phyloP scores from a whole-genome alignment of 2,888 invertebrate species.

The Apamea anceps region DNA sequence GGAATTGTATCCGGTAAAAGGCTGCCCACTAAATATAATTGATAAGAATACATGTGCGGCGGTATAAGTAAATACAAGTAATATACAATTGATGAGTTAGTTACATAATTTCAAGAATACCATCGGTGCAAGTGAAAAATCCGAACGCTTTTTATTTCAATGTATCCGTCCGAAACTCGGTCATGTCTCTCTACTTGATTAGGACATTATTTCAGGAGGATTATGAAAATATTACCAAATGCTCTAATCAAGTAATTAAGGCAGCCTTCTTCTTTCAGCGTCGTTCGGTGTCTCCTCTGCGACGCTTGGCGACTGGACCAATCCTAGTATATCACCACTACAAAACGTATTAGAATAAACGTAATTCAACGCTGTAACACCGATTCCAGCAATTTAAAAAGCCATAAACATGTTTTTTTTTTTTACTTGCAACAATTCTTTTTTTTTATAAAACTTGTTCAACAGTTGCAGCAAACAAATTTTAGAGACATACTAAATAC shows the following conservation, averaged over 20 bases:
- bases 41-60: constrained; percentile 24
- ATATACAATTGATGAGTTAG: constrained; percentile 1
- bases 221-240: constrained; percentile 9
- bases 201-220: neutral
- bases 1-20: constrained; percentile 20
- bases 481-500: neutral
- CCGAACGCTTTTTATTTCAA: neutral
- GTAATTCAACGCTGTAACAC: constrained; percentile 20
- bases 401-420: constrained; percentile 5
- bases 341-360: constrained; percentile 28
- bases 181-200: constrained; percentile 4
- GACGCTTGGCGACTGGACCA: constrained; percentile 24
- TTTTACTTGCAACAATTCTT: constrained; percentile 9
- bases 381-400: constrained; percentile 15
- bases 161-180: constrained; percentile 15
- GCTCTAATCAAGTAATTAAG: constrained; percentile 9
- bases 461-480: neutral
- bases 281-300: constrained; percentile 30
- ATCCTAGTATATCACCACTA: constrained; percentile 20
- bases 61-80: constrained; percentile 13
- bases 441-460: constrained; percentile 5
- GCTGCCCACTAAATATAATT: constrained; percentile 6
- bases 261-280: constrained; percentile 33
- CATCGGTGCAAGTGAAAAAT: constrained; percentile 12
- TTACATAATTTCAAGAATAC: constrained; percentile 35